Base-by-base conservation (phyloP, 2,113 vertebrate genomes). In the Poecilia latipinna region DNA sequence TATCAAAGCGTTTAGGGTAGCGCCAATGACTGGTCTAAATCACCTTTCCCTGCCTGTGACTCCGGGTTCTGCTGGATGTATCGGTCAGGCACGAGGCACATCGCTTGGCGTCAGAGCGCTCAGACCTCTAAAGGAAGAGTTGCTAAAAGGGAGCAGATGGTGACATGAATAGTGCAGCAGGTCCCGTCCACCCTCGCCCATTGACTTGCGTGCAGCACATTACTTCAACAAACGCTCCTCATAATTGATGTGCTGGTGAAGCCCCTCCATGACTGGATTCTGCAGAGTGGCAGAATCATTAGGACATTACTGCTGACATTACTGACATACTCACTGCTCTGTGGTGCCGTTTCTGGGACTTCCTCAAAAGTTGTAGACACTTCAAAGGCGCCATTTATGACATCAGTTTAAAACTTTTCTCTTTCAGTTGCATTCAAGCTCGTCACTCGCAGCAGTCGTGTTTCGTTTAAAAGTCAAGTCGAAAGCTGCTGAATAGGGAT, bases 81-180 rank as follows among this genome's bases (percentile, higher is more conserved):
- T 65, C 78, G 69, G 75, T 82, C 68, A 24, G 74, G 66, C 78
- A 70, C 10, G 26, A 62, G 61, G 48, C 77, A 70, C 70, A 31
- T 57, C 4, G 77, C 78, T 75, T 51, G 68, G n/a, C 80, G 91
- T 85, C 89, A 90, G 75, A 89, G 67, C 80, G 73, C 76, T 76
- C 68, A 60, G 79, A 83, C 83, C 77, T 68, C 82, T 84, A 68
- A 81, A 88, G 82, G 70, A 80, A 83, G 85, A 71, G 80, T 80
- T 65, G 78, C 39, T 79, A 88, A 92, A 89, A 82, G 85, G 83
- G 61, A 93, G 85, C 93, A 94, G 93, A 93, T 93, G 92, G 94
- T 82, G 70, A 83, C 92, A 93, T 94, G 90, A 94, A 92, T 92
- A 91, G 89, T 94, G 91, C 90, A 92, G 88, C 73, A 86, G 85